Conservation (phyloP, 1,140 invertebrate species). For the Meloidogyne exigua region DNA sequence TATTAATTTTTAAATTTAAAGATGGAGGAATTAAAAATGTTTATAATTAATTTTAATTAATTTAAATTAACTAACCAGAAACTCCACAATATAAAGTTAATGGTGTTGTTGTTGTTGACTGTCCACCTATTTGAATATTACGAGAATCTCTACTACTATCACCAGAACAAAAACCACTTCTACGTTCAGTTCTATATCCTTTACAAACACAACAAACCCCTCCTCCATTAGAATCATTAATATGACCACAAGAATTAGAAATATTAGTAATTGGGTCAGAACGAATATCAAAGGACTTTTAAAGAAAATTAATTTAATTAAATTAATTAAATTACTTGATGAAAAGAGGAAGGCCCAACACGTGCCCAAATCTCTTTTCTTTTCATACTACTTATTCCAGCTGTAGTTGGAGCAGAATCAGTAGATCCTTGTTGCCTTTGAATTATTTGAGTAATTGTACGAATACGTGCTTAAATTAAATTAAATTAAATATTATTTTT, state of each 20-base stretch:
- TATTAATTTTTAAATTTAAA: no score
- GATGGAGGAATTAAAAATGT: no score
- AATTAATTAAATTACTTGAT: neutral
- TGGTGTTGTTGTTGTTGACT: neutral
- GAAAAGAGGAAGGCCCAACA: constrained; percentile 10
- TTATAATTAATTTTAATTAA: no score
- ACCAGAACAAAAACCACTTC: constrained; percentile 16
- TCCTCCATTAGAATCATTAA: neutral
- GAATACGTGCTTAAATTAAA: neutral
- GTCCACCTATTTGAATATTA: neutral
- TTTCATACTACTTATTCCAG: constrained; percentile 7
- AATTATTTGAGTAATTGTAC: neutral
- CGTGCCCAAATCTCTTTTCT: constrained; percentile 19
- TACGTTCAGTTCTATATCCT: constrained; percentile 16
- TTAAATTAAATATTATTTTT: neutral
- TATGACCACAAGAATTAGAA: neutral
- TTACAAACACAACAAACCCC: neutral
- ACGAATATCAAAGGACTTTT: neutral
- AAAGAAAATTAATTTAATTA: neutral
- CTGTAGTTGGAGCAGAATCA: constrained; percentile 18
- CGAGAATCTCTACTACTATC: constrained; percentile 14
- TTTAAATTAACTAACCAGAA: constrained; percentile 4
- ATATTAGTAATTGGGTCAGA: neutral
- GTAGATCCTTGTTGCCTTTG: constrained; percentile 13
- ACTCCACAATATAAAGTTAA: constrained; percentile 20